Evolutionary conservation across 2,888 invertebrate species (phyloP).

Genomic region (Coenonympha glycerion): DNA sequence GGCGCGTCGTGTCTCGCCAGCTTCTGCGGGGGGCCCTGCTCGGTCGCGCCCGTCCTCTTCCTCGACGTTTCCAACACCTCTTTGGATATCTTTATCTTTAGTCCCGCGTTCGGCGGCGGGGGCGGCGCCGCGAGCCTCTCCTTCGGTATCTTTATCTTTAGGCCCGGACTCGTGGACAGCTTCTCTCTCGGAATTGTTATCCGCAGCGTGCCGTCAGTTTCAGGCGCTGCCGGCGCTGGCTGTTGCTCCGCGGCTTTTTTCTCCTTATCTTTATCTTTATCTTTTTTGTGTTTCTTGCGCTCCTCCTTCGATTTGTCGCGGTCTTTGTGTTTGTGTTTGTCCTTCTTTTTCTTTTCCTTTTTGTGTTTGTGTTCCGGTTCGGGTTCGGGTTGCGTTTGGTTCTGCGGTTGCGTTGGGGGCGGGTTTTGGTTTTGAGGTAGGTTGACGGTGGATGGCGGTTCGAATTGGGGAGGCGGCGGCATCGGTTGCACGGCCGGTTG

Average conservation of each 20-base stretch:
- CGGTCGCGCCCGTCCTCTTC: slow-evolving; percentile 42
- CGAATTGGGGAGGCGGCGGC: slow-evolving; percentile 23
- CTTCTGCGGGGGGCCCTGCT: slow-evolving; percentile 47
- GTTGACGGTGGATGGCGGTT: slow-evolving; percentile 26
- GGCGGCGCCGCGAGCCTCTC: slow-evolving; percentile 79
- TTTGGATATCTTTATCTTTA: slow-evolving; percentile 89
- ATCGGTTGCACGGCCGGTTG: slow-evolving; percentile 8
- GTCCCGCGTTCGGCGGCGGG: slow-evolving; percentile 63
- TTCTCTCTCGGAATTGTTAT: slow-evolving; percentile 69
- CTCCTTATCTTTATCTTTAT: slow-evolving; percentile 74
- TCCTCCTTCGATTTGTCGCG: slow-evolving; percentile 83
- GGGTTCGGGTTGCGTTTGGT: too few relatives aligned
- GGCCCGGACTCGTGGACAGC: slow-evolving; percentile 64
- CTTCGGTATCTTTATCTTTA: slow-evolving; percentile 89
- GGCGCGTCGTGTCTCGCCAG: slow-evolving; percentile 57
- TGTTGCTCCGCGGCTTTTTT: slow-evolving; percentile 46
- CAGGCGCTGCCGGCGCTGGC: slow-evolving; percentile 23
- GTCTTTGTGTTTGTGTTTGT: slow-evolving; percentile 87
- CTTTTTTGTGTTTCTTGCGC: slow-evolving; percentile 83
- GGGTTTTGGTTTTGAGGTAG: slow-evolving; percentile 26
- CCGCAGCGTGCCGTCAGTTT: slow-evolving; percentile 48
- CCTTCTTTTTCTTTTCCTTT: slow-evolving; percentile 85
- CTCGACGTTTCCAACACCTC: slow-evolving; percentile 78
- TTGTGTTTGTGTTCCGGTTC: slow-evolving; percentile 61
- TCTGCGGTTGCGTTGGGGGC: slow-evolving; percentile 35